Conservation (phyloP, 1,140 invertebrate species). For the Calosoma granatense region DNA sequence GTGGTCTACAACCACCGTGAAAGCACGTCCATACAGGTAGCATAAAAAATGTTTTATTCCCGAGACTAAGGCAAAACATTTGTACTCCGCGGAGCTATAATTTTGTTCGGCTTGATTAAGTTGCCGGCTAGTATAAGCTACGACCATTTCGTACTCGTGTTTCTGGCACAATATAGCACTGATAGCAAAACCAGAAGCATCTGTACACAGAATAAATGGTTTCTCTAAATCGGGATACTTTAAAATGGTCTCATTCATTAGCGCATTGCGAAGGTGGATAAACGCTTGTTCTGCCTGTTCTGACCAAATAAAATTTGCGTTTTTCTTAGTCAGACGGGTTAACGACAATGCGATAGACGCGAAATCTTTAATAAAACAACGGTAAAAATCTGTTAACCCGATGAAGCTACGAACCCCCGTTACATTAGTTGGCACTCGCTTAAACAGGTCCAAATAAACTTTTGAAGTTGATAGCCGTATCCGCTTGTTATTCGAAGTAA, state of each 20-base stretch:
- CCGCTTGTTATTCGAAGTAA: not conserved
- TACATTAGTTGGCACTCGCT: constrained; percentile 26
- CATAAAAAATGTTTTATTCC: constrained; percentile 19
- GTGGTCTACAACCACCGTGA: constrained; percentile 23
- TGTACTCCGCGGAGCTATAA: constrained; percentile 11
- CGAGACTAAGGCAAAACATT: constrained; percentile 15
- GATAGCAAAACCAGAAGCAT: constrained; percentile 15
- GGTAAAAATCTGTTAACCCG: constrained; percentile 31
- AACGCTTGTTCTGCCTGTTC: constrained; percentile 22
- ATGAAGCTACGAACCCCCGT: constrained; percentile 31
- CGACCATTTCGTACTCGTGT: constrained; percentile 12
- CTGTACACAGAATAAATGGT: constrained; percentile 19
- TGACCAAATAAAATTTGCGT: constrained; percentile 22
- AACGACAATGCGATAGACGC: constrained; percentile 29
- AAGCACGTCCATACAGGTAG: constrained; percentile 21
- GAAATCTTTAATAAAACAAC: constrained; percentile 31
- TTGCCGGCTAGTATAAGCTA: constrained; percentile 14
- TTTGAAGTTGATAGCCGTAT: not conserved
- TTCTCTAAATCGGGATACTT: constrained; percentile 24
- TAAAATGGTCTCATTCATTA: constrained; percentile 12
- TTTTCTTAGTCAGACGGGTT: constrained; percentile 20
- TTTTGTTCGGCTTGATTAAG: constrained; percentile 13
- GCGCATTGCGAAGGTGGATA: constrained; percentile 20
- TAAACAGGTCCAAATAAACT: not conserved
- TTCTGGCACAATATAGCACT: constrained; percentile 16